A percentile compares a stretch with the other conserved stretches of the same genome.
Evolutionary conservation across 2,797 vertebrate species (phyloP).

Genomic region (Etheostoma perlongum): DNA sequence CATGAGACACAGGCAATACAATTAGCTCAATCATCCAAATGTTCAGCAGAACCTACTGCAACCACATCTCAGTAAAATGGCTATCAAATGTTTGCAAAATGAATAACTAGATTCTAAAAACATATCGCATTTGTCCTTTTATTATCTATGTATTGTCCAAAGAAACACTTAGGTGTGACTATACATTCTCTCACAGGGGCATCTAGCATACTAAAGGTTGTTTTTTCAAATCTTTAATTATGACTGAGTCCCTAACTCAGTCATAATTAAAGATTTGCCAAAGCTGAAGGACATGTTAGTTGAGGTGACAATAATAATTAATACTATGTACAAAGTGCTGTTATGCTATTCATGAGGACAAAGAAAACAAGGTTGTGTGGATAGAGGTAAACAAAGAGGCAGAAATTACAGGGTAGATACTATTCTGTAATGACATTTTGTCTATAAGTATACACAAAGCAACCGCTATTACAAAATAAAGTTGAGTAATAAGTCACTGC

Average conservation of each 20-base stretch:
- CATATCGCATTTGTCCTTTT: not conserved
- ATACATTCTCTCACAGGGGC: not conserved
- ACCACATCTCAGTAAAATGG: not conserved
- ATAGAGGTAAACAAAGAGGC: slow-evolving; percentile 4
- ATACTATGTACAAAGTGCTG: not conserved
- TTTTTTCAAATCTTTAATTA: not conserved
- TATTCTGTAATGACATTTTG: slow-evolving; percentile 21
- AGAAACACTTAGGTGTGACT: not conserved
- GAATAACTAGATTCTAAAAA: not conserved
- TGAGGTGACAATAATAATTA: slow-evolving; percentile 12
- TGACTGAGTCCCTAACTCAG: not conserved
- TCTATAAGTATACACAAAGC: not conserved
- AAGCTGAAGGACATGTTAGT: slow-evolving; percentile 7
- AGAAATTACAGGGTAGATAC: slow-evolving; percentile 10
- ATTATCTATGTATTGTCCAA: not conserved
- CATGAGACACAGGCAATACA: not conserved
- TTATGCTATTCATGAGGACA: slow-evolving; percentile 5
- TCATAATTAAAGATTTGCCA: slow-evolving; percentile 9
- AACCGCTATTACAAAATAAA: not conserved
- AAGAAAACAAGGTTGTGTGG: slow-evolving; percentile 2
- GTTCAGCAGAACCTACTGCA: not conserved
- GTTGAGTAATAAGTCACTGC: not conserved
- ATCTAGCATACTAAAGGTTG: not conserved
- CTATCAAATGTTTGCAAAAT: not conserved
- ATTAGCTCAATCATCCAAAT: slow-evolving; percentile 7